A percentile compares a stretch with the other conserved stretches of the same genome.
Evolutionary conservation across 1,140 invertebrate species (phyloP).

Genomic region (Penaeus japonicus): DNA sequence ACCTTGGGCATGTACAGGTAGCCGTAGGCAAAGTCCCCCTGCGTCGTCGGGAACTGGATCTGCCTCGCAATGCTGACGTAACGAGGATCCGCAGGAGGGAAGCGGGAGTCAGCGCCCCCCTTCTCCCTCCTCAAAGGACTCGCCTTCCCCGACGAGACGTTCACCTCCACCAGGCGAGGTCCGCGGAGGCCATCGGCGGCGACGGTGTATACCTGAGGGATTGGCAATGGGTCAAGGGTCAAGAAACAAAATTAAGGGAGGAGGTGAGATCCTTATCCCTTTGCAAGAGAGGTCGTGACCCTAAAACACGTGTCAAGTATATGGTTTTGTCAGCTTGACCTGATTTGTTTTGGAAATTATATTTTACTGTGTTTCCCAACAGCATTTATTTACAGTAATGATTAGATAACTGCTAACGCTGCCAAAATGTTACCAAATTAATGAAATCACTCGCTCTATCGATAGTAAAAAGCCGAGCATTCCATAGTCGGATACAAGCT

Average conservation of each 20-base stretch:
- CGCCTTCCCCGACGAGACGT: background rate
- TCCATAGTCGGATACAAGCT: no score
- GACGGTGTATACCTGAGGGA: constrained; percentile 10
- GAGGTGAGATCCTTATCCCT: no score
- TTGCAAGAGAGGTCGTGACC: no score
- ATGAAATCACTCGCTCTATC: no score
- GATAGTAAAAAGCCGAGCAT: no score
- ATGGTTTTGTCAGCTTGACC: no score
- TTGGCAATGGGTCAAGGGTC: background rate
- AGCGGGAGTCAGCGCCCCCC: background rate
- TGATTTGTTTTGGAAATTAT: no score
- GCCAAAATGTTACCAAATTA: no score
- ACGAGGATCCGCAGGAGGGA: background rate
- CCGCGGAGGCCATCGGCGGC: background rate
- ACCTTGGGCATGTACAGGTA: constrained; percentile 44
- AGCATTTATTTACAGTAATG: no score
- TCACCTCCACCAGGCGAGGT: constrained; percentile 11
- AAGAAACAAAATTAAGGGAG: background rate
- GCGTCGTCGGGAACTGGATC: constrained; percentile 46
- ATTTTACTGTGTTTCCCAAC: no score
- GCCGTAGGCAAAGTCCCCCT: constrained; percentile 42
- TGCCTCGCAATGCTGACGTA: constrained; percentile 31
- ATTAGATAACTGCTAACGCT: no score
- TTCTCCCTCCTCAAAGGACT: background rate
- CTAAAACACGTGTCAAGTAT: no score